These are phyloP conservation scores for Drosophila truncata DNA, from an alignment of 1,140 invertebrate species.

Conservation along the genomic window DNA sequence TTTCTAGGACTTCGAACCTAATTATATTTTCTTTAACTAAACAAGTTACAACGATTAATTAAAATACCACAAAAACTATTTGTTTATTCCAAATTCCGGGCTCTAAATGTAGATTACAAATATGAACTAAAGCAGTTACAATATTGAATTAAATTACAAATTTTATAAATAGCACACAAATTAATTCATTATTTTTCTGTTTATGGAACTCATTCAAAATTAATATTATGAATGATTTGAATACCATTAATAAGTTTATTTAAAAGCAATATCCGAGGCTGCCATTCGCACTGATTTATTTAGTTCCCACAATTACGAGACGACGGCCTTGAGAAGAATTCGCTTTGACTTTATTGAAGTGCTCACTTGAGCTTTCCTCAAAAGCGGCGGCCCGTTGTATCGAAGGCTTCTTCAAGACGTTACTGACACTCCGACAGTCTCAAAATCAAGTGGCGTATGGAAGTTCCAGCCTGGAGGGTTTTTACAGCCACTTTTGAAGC, in stretches of 20 bases:
- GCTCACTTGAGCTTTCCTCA: not conserved
- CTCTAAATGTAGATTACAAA: too few relatives aligned
- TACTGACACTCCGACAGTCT: constrained; percentile 15
- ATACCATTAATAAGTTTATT: not conserved
- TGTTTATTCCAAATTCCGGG: too few relatives aligned
- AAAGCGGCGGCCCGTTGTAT: constrained; percentile 1
- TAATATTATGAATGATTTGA: not conserved
- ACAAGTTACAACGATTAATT: not conserved
- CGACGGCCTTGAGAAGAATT: constrained; percentile 20
- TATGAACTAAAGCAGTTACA: not conserved
- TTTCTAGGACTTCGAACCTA: not conserved
- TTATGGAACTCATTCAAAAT: not conserved
- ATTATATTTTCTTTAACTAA: too few relatives aligned
- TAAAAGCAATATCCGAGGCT: not conserved
- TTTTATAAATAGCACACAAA: not conserved
- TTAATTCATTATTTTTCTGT: not conserved
- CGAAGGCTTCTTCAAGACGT: constrained; percentile 14
- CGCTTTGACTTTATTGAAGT: constrained; percentile 2
- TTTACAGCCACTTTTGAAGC: constrained; percentile 32
- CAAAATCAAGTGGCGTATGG: constrained; percentile 39
- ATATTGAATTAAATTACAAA: too few relatives aligned
- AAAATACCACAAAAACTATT: too few relatives aligned
- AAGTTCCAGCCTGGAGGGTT: constrained; percentile 25
- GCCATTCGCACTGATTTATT: not conserved
- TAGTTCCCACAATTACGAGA: constrained; percentile 14